Percentiles rank a stretch among this genome's conserved stretches.
Conservation (phyloP, 2,113 vertebrate genomes). For the Tauraco erythrolophus region DNA sequence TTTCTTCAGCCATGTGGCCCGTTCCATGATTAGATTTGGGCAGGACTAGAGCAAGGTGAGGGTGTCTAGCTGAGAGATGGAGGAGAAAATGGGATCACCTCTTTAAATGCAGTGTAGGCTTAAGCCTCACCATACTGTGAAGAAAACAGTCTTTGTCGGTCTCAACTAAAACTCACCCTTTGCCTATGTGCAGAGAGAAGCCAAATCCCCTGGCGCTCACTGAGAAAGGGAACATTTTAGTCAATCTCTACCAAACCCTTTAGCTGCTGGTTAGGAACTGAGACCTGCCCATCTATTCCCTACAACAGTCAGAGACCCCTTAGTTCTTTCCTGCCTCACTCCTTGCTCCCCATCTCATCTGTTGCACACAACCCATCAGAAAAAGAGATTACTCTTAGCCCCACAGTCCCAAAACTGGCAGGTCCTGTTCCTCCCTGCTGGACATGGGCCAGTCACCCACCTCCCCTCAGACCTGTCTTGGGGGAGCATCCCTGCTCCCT, state of each 20-base stretch:
- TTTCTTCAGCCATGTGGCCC: not conserved
- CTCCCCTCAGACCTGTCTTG: fast-evolving
- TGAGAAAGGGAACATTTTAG: not conserved
- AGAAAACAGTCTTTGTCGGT: not conserved
- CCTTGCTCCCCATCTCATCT: fast-evolving
- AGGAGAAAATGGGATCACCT: not conserved
- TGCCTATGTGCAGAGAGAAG: not conserved
- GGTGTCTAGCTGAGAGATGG: not conserved
- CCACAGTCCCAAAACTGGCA: not conserved
- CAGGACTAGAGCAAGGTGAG: not conserved
- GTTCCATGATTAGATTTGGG: not conserved
- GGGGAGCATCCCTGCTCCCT: not conserved
- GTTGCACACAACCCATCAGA: not conserved
- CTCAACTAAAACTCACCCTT: not conserved
- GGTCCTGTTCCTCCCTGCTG: not conserved
- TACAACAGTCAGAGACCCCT: not conserved
- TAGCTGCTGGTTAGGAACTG: not conserved
- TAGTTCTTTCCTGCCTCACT: not conserved
- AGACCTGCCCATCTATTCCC: not conserved
- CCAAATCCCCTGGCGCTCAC: not conserved
- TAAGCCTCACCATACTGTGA: not conserved
- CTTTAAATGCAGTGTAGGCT: not conserved
- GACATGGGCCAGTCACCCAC: not conserved
- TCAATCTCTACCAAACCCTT: not conserved
- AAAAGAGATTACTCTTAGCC: not conserved